Percentiles rank a stretch among this genome's conserved stretches.
These are phyloP conservation scores for Apocrypta bakeri DNA, from an alignment of 1,140 invertebrate species.

Conservation along the genomic window DNA sequence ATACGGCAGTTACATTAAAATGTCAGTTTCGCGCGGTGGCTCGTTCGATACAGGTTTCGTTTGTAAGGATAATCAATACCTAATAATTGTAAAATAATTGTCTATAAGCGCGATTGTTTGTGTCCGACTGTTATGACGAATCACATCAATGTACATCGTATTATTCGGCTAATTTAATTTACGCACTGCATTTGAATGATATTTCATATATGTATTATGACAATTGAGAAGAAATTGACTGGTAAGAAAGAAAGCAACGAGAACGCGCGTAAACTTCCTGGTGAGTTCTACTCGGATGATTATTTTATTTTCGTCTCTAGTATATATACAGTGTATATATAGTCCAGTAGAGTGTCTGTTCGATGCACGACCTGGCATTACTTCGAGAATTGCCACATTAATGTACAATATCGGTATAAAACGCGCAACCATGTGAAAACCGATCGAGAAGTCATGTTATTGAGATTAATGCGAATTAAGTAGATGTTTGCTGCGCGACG, in stretches of 20 bases:
- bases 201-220: background rate
- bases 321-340: background rate
- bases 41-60: conserved; percentile 20
- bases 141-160: too few species aligned
- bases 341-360: too few species aligned
- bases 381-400: too few species aligned
- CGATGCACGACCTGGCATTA: too few species aligned
- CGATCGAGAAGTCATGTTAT: background rate
- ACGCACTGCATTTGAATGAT: background rate
- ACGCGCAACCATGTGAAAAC: background rate
- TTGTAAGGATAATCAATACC: background rate
- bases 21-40: conserved; percentile 50
- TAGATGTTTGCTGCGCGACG: background rate
- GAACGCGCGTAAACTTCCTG: background rate
- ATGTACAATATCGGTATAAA: too few species aligned
- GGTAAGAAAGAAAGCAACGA: background rate
- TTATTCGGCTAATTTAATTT: background rate
- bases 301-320: background rate
- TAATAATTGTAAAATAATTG: too few species aligned
- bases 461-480: background rate
- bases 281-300: background rate
- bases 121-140: too few species aligned
- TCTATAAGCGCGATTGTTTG: too few species aligned
- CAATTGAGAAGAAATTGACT: background rate
- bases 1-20: conserved; percentile 58